These are phyloP conservation scores for Germaria angustata DNA, from an alignment of 2,888 invertebrate genomes.

Conservation along the genomic window DNA sequence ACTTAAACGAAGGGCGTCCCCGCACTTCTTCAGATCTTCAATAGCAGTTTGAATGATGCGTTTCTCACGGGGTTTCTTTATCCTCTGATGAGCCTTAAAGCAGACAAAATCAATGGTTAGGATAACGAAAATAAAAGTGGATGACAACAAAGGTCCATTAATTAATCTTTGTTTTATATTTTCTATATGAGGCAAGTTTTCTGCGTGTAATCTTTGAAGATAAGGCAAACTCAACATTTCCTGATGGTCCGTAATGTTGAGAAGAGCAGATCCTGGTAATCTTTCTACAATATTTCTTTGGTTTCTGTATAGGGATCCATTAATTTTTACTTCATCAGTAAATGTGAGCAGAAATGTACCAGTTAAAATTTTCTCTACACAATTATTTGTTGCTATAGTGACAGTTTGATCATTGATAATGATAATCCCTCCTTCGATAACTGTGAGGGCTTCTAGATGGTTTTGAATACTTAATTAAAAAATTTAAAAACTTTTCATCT, in stretches of 20 bases:
- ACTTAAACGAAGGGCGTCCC: too few relatives aligned
- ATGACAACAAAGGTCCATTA: conserved; percentile 2
- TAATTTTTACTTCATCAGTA: conserved; percentile 39
- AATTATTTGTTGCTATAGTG: conserved; percentile 34
- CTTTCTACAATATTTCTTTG: conserved; percentile 44
- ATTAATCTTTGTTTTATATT: conserved; percentile 41
- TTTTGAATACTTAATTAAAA: too few relatives aligned
- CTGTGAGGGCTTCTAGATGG: conserved; percentile 51
- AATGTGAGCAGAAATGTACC: conserved; percentile 58
- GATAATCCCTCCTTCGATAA: conserved; percentile 47
- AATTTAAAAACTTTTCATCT: too few relatives aligned
- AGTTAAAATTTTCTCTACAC: conserved; percentile 22
- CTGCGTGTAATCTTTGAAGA: conserved; percentile 49
- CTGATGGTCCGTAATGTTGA: conserved; percentile 59
- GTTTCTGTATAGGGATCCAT: conserved; percentile 49
- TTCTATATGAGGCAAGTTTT: too few relatives aligned
- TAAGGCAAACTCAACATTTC: conserved; percentile 57
- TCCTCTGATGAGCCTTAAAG: conserved; percentile 28
- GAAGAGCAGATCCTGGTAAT: conserved; percentile 18
- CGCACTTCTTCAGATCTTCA: too few relatives aligned
- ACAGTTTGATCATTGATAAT: conserved; percentile 43
- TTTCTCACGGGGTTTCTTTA: conserved; percentile 16
- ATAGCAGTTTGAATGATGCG: too few relatives aligned
- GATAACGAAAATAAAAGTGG: conserved; percentile 20
- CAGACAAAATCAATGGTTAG: conserved; percentile 24